Evolutionary conservation across 2,113 vertebrate genomes (phyloP), one percentile per base, ranked within the genome.

Genomic region (Protomyctophum bolini): DNA sequence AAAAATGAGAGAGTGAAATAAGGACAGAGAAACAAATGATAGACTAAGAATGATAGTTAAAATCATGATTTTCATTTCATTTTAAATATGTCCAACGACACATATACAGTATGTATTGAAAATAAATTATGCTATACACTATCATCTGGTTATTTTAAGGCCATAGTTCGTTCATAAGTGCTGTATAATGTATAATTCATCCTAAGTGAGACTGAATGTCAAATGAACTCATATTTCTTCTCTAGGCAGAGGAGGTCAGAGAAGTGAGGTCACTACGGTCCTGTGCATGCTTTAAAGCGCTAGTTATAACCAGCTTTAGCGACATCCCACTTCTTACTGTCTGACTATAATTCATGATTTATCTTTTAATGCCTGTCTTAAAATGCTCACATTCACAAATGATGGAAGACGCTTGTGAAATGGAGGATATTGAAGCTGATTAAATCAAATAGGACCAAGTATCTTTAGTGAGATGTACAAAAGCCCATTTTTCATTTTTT

Each of bases 101-200:
- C 57, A 50, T 56, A 71, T 76, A 69, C 41, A 41, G 33, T 6
- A 41, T 41, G 5, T 41, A 73, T 59, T 66, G 49, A 49, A 68
- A 69, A 29, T 3, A 69, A 81, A 78, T 70, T 74, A 68, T 79
- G 47, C 45, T 46, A 65, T 55, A 66, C 79, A 4, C 3, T 79
- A 81, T 75, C 83, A 87, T 75, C 75, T 58, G 9, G 47, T 58
- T 66, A 63, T 66, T 84, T 67, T 15, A 73, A 56, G 78, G 64
- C 68, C 50, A 66, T 66, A 46, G 70, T 64, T 79, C 61, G 70
- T 64, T 79, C 61, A 62, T 72, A 48, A 62, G 77, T 70, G 10
- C 47, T 57, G 77, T 68, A 70, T 80, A 50, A 91, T 88, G 63
- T 82, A 83, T 87, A 81, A 84, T 86, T 88, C 59, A 86, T 85